Base-by-base conservation (phyloP, 1,140 invertebrate species). In the Ditylenchus dipsaci region DNA sequence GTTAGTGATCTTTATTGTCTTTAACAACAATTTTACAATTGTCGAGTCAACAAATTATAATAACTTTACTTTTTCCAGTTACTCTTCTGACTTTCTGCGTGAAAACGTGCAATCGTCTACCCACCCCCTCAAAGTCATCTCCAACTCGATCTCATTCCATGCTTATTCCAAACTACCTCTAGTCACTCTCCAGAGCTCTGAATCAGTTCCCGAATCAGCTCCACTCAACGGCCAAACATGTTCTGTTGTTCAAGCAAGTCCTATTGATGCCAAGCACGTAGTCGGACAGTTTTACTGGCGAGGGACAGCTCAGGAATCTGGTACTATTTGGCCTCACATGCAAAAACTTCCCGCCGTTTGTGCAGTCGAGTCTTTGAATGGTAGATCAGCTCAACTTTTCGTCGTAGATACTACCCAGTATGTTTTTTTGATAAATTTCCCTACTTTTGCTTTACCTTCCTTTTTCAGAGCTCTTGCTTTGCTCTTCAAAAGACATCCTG, bases 291-390 rank as follows among this genome's bases (percentile, higher is more conserved):
- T 47, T 27, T 72, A 73, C 27, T 73, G 72, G 72, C 57, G 38
- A 13, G 58, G 29, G 11, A 47, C 63, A 19, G 58, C 72, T 9
- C 72, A 68, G n/a, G 72, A 73, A 58, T 60, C 72, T 17, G 64
- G 69, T 21, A 74, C 72, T 47, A 49, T 74, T 53, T 74, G 72
- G 71, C 71, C 72, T 7, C 73, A 74, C 57, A 43, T 76, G 26
- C 21, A 38, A n/a, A 23, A n/a, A 15, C 47, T 74, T 27, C 72
- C 72, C 11, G 56, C 73, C 17, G 19, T 76, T 29, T 21, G 33
- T 29, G 30, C 64, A 27, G 66, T 76, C 13, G 59, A 74, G 17
- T 59, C 47, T 15, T 21, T 74, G 11, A 63, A 59, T 21, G 61
- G 61, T 30, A 53, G 30, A 19, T 30, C 72, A n/a, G 72, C 72